phyloP scores from a whole-genome alignment of 2,113 vertebrate species.

The Dipodomys spectabilis region DNA sequence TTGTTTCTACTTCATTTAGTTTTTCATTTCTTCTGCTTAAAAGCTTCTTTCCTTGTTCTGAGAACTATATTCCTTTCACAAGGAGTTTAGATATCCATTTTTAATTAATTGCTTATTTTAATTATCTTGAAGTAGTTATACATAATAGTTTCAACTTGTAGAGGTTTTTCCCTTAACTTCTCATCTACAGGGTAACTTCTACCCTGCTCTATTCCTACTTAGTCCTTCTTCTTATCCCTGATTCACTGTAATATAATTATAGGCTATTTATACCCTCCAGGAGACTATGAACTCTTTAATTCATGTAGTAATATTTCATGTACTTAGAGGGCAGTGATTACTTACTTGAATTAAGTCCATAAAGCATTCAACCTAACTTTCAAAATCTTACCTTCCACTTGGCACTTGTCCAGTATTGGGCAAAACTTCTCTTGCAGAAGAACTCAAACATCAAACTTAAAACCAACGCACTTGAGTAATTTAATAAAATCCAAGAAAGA shows the following conservation, averaged over 20 bases:
- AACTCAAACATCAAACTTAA: neutral
- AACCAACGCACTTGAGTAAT: neutral
- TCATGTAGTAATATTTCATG: conserved; percentile 2
- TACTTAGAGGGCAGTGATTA: neutral
- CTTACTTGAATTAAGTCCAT: neutral
- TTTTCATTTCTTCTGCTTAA: neutral
- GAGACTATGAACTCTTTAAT: neutral
- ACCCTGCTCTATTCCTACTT: neutral
- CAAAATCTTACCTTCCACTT: conserved; percentile 2
- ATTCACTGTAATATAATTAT: neutral
- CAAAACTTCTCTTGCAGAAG: neutral
- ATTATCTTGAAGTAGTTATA: too few species aligned
- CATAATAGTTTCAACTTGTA: neutral
- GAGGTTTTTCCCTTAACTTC: neutral
- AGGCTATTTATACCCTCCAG: neutral
- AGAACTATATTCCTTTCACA: neutral
- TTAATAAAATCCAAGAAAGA: neutral
- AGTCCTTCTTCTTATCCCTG: neutral
- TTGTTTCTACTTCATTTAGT: neutral
- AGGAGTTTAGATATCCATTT: neutral
- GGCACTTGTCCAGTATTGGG: neutral
- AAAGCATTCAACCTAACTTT: neutral
- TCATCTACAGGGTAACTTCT: neutral
- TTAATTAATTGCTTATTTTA: too few species aligned
- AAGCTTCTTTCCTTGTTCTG: neutral